Percentiles rank a stretch among this genome's conserved stretches.
Conservation (phyloP, 1,140 invertebrate species). For the Drosophila orena region DNA sequence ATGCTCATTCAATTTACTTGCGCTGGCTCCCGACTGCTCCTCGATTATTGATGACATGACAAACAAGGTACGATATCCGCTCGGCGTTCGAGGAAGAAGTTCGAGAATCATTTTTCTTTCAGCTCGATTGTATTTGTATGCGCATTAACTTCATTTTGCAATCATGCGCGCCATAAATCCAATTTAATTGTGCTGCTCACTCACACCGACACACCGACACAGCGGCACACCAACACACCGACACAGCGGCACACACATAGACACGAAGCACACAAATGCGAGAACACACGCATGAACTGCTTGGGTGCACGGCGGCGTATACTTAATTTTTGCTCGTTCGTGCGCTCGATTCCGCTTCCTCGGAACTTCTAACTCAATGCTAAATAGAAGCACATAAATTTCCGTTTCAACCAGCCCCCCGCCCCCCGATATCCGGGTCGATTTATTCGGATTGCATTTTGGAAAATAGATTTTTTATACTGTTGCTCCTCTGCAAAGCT, state of each 20-base stretch:
- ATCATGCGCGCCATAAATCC: constrained; percentile 80
- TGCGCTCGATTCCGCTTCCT: constrained; percentile 55
- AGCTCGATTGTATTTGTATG: constrained; percentile 73
- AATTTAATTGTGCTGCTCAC: constrained; percentile 74
- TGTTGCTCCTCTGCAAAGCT: constrained; percentile 36
- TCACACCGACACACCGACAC: constrained; percentile 15
- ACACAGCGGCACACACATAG: constrained; percentile 26
- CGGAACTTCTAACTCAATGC: constrained; percentile 60
- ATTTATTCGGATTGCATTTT: constrained; percentile 70
- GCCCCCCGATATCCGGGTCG: constrained; percentile 52
- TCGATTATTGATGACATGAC: constrained; percentile 82
- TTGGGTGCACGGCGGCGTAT: constrained; percentile 63
- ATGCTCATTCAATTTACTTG: constrained; percentile 77
- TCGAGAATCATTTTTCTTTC: constrained; percentile 73
- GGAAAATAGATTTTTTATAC: constrained; percentile 76
- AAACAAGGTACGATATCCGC: constrained; percentile 79
- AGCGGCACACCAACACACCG: constrained; percentile 6
- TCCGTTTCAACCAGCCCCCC: constrained; percentile 18
- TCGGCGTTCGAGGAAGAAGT: constrained; percentile 38
- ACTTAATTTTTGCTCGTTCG: constrained; percentile 77
- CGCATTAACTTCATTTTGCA: constrained; percentile 80
- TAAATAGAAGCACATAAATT: constrained; percentile 82
- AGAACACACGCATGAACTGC: constrained; percentile 46
- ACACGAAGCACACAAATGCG: constrained; percentile 16
- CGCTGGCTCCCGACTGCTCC: constrained; percentile 22